Evolutionary conservation across 2,797 vertebrate genomes (phyloP).

Genomic region (Halcyon badia): DNA sequence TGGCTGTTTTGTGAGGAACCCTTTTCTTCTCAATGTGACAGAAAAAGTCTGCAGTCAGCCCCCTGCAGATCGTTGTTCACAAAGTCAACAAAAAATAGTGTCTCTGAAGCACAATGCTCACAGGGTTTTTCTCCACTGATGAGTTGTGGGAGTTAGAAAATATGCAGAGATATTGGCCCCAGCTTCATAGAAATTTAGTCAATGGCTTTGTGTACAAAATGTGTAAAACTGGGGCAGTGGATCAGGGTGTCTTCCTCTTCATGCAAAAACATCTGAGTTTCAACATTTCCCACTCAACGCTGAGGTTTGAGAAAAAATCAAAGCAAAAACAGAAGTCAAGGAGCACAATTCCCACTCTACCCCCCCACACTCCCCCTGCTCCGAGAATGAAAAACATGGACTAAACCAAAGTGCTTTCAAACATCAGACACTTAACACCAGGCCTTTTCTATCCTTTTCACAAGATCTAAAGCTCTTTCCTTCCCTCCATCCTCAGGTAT

Average conservation of each 20-base stretch:
- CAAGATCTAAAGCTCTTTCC: background rate
- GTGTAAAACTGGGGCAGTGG: background rate
- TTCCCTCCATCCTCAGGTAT: background rate
- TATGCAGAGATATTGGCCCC: background rate
- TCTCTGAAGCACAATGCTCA: background rate
- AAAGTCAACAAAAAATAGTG: background rate
- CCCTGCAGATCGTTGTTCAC: background rate
- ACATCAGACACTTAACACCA: background rate
- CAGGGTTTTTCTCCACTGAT: background rate
- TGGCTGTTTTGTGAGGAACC: background rate
- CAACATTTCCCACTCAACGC: background rate
- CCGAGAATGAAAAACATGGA: background rate
- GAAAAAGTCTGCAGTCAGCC: background rate
- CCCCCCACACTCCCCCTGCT: no score
- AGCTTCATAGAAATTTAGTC: background rate
- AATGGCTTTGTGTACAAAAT: background rate
- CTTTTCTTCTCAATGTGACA: background rate
- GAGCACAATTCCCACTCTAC: background rate
- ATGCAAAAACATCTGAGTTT: background rate
- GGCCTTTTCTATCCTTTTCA: background rate
- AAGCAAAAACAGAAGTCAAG: background rate
- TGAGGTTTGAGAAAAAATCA: background rate
- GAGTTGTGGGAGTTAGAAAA: background rate
- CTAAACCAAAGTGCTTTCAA: background rate
- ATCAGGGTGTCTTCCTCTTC: background rate